Evolutionary conservation across 2,888 invertebrate genomes (phyloP), one percentile per base, ranked within the genome.

Genomic region (Cryptocheilus praepositus): DNA sequence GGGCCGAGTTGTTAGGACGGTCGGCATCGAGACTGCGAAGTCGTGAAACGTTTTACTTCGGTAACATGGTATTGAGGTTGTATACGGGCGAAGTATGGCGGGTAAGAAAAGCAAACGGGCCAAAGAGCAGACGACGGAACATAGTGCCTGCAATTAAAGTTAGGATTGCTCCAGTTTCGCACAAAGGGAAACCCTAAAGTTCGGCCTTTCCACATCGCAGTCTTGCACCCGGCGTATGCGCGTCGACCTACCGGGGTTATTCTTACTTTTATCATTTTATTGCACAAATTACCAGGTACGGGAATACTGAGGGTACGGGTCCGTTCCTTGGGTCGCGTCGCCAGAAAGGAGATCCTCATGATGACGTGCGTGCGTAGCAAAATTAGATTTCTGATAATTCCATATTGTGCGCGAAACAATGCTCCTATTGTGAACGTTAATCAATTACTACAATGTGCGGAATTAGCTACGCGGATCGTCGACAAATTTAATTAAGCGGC

Each of bases 271-370:
- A 79, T 78, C 69, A 78, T 81, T 82, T 82, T 83, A 83, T 73
- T 66, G 69, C 78, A 54, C 52, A 74, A 80, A 83, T 83, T 56
- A 83, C 82, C 80, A 81, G 80, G 82, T 79, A 83, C 25, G 74
- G 67, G 68, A 79, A 69, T 66, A 75, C 36, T 28, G 16, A 59
- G 53, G 63, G 52, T n/a, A 36, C 36, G 1, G 28, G 44, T 25
- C 13, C 57, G 25, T 16, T 18, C n/a, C 15, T 18, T 1, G 28
- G 52, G 21, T 25, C 25, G 2, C 5, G 11, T 25, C 19, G 11
- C 7, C 0, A 3, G 5, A 7, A 16, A 25, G 28, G 25, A 28
- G 36, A 28, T 36, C 36, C 4, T 5, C 21, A 11, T 18, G 0
- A 22, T 25, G 16, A 7, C 44, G 36, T 8, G 4, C 21, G 44